Base-by-base conservation (phyloP, 2,797 vertebrate genomes). In the Dendrocincla fuliginosa region DNA sequence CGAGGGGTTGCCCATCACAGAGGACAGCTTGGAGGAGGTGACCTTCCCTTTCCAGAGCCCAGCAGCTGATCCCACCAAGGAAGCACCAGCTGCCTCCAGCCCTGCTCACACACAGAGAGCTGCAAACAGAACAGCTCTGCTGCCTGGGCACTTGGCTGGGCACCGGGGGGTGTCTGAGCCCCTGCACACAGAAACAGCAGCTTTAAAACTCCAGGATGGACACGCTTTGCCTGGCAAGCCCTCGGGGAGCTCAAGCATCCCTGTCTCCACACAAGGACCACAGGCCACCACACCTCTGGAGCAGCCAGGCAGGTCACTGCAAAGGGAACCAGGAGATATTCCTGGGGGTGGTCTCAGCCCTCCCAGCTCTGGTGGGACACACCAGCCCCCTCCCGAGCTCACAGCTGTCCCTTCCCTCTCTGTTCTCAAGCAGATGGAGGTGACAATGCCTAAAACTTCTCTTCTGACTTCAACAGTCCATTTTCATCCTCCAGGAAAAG, bases 41-140 rank as follows among this genome's bases (percentile, higher is more conserved):
- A 73, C 46, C 18, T 10, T 42, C 5, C 30, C 6, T 8, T 17
- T 53, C 16, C 69, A 30, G 78, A 67, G 69, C n/a, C 42, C 85
- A 13, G 80, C 73, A 49, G 78, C n/a, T 12, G 79, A 74, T 47
- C 33, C 84, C 46, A 12, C 10, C 32, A 0, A 7, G 2, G 83
- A 17, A 25, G 13, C 1, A 0, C 2, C 50, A 56, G n/a, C 85
- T 6, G 67, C 11, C 6, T 10, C 64, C 16, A 2, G 2, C 18
- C 49, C 93, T 49, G 42, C 6, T 47, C 89, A 2, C 3, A 0
- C 53, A 3, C n/a, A 78, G n/a, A 7, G 13, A 14, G 78, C 80
- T 42, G 55, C 53, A 23, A 13, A 23, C 61, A 57, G 47, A 7
- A 13, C 63, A 23, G 53, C 68, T 1, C 3, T 6, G 10, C 52